Percentiles rank a stretch among this genome's conserved stretches.
phyloP scores from a whole-genome alignment of 35 echinoderm and acorn worm genomes.

The Apostichopus parvimensis region DNA sequence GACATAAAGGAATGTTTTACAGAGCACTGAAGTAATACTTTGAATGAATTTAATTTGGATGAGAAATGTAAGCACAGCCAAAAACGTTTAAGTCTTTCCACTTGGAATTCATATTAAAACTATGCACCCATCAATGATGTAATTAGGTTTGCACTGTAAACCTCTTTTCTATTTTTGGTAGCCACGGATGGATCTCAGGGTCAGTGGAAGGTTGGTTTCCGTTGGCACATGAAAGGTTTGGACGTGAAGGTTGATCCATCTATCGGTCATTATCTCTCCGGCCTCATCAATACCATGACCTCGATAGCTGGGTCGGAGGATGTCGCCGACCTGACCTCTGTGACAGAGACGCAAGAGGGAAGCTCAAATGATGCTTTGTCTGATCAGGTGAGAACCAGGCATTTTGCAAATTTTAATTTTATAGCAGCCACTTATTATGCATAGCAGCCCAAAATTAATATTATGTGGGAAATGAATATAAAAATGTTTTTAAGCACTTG shows the following conservation, averaged over 20 bases:
- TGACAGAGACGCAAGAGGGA: constrained; percentile 74
- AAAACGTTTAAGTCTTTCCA: neutral
- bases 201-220: constrained; percentile 88
- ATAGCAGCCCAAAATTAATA: no score
- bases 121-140: neutral
- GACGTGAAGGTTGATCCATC: constrained; percentile 89
- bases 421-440: neutral
- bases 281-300: constrained; percentile 79
- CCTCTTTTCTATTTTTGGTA: neutral
- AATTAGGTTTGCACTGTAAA: neutral
- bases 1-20: no score
- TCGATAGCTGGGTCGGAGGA: constrained; percentile 82
- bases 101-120: neutral
- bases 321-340: constrained; percentile 90
- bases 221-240: constrained; percentile 93
- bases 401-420: no score
- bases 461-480: no score
- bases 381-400: constrained; percentile 53
- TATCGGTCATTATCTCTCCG: constrained; percentile 86
- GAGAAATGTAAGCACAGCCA: no score
- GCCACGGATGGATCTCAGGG: constrained; percentile 55
- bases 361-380: constrained; percentile 70
- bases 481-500: no score
- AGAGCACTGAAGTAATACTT: no score
- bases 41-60: no score